Evolutionary conservation across 2,888 invertebrate genomes (phyloP), one percentile per base, ranked within the genome.

Genomic region (Cosmorhoe ocellata): DNA sequence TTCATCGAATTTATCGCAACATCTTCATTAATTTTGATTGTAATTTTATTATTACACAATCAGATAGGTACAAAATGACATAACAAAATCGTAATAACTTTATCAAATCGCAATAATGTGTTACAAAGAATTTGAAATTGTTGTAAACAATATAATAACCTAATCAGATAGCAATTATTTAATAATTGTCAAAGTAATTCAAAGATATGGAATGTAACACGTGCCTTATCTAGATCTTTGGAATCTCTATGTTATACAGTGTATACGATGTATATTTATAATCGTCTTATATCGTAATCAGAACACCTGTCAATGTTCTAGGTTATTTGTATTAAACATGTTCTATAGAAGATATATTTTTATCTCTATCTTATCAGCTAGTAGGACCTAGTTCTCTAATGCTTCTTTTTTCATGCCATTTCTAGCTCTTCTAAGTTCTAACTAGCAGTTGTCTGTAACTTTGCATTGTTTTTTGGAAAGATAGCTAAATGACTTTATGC

Each of bases 51-150:
- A 37, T 62, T 61, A 42, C 59, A 51, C 33, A 56, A 59, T 63
- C 58, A 56, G 42, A n/a, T n/a, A n/a, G n/a, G n/a, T 48, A 65
- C 46, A 51, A 56, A 51, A 56, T 66, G 58, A 65, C 63, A 64
- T 66, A 69, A 69, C 54, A 50, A 33, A 51, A 61, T 39, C 44
- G 52, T 55, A 59, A 60, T 61, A 44, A 39, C 49, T 55, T 46
- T 54, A 60, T 52, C 39, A 18, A 52, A 64, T 56, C 56, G 60
- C 53, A 53, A 56, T 41, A 58, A 49, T 56, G 57, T 57, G 58
- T 61, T 60, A 56, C 58, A 56, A 46, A 40, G 56, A 54, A 63
- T 56, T 55, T 46, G 44, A 56, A 58, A 54, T 49, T 28, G 38
- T 54, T 51, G 55, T 55, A 28, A 58, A 59, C 51, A 55, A 56